Evolutionary conservation across 2,113 vertebrate species (phyloP).

Genomic region (Odocoileus virginianus): DNA sequence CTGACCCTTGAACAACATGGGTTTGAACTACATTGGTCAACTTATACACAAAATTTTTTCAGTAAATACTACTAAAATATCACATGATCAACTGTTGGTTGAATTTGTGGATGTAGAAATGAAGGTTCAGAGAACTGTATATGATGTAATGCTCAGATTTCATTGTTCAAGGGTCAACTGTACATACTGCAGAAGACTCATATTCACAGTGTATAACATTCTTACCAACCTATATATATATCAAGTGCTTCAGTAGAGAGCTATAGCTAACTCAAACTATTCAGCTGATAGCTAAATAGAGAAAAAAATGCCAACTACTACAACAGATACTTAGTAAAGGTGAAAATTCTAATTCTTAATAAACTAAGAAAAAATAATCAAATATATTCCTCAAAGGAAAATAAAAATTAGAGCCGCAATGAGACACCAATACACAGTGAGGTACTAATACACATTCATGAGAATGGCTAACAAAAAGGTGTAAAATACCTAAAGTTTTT

Average conservation of each 20-base stretch:
- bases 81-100: not conserved
- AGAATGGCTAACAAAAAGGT: not conserved
- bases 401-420: not conserved
- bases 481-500: not conserved
- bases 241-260: not conserved
- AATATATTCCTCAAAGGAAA: not conserved
- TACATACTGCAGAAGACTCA: not conserved
- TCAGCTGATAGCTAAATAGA: not conserved
- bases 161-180: not conserved
- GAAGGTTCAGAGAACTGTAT: not conserved
- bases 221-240: not conserved
- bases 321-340: not conserved
- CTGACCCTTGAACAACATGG: not conserved
- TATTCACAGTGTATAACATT: not conserved
- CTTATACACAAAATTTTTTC: not conserved
- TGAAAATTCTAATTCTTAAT: not conserved
- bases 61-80: not conserved
- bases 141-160: not conserved
- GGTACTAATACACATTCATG: not conserved
- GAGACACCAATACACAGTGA: not conserved
- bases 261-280: not conserved
- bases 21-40: not conserved
- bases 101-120: not conserved
- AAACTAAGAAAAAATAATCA: not conserved
- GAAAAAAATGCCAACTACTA: not conserved